These are phyloP conservation scores for Varecia variegata DNA, from an alignment of 2,797 vertebrate species.

Conservation along the genomic window DNA sequence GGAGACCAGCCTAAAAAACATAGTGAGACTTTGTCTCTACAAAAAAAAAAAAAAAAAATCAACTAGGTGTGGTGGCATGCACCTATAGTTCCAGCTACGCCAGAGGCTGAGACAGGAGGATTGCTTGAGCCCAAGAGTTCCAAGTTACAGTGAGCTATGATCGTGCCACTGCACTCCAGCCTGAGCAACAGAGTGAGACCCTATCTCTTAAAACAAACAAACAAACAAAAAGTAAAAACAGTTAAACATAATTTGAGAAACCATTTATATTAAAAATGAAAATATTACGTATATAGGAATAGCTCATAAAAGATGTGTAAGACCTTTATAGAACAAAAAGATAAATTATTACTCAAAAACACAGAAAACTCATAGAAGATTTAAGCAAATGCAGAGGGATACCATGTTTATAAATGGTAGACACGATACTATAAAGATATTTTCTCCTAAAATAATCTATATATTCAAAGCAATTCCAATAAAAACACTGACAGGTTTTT, in stretches of 20 bases:
- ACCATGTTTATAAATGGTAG: not conserved
- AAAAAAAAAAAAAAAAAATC: not conserved
- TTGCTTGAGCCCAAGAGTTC: not conserved
- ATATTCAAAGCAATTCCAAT: not conserved
- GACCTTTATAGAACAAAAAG: not conserved
- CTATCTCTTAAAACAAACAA: not conserved
- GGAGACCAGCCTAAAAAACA: not conserved
- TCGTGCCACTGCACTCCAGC: not conserved
- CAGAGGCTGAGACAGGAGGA: not conserved
- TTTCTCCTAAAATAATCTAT: not conserved
- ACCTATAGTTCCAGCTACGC: no score
- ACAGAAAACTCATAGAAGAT: not conserved
- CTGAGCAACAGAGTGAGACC: not conserved
- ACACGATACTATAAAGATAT: not conserved
- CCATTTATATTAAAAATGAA: not conserved
- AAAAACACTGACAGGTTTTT: not conserved
- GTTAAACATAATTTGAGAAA: not conserved
- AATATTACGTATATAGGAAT: not conserved
- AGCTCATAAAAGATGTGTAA: not conserved
- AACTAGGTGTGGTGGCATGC: not conserved
- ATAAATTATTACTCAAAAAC: not conserved
- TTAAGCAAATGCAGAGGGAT: not conserved
- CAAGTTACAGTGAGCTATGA: not conserved
- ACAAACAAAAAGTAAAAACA: not conserved
- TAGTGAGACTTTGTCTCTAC: not conserved